Base-by-base conservation (phyloP, 2,888 invertebrate genomes). In the Parnassius mnemosyne region DNA sequence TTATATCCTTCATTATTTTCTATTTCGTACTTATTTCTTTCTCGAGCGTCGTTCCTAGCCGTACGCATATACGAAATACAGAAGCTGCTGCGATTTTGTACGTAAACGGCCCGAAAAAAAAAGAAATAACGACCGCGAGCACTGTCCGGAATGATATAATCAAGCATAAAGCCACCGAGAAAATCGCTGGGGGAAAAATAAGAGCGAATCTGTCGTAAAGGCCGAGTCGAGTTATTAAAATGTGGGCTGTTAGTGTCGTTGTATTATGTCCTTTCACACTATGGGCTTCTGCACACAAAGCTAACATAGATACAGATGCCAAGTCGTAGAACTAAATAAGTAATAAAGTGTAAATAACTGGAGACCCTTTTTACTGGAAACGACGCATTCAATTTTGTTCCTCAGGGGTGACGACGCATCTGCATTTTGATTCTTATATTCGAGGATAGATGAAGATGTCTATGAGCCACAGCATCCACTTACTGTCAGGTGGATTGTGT, bases 91-190 rank as follows among this genome's bases (percentile, higher is more conserved):
- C 41, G n/a, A 46, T 64, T 65, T 66, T 57, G 61, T 44, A 60
- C 52, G 61, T 57, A 60, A 60, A 66, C 9, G 25, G 20, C 49
- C 2, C 2, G 46, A 51, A 57, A 65, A 68, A 66, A 61, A 65
- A 61, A 57, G 64, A 60, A 65, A 68, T 66, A 64, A 68, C 65
- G 66, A 65, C 60, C 60, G 65, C 60, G 64, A 61, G 65, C 66
- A 63, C 68, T 69, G 71, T 67, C 69, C 70, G 66, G 67, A 52
- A 65, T 65, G 69, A 69, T 68, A 66, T 68, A 70, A 69, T 71
- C 70, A 66, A 64, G 66, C 61, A 65, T 68, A 66, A 69, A 65
- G 63, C 65, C 41, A 65, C 55, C 41, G 43, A 25, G 34, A 55
- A 51, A 67, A 63, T 59, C 58, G 58, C 60, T 55, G 46, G 56